Base-by-base conservation (phyloP, 2,888 invertebrate genomes). In the Pollenia labialis region DNA sequence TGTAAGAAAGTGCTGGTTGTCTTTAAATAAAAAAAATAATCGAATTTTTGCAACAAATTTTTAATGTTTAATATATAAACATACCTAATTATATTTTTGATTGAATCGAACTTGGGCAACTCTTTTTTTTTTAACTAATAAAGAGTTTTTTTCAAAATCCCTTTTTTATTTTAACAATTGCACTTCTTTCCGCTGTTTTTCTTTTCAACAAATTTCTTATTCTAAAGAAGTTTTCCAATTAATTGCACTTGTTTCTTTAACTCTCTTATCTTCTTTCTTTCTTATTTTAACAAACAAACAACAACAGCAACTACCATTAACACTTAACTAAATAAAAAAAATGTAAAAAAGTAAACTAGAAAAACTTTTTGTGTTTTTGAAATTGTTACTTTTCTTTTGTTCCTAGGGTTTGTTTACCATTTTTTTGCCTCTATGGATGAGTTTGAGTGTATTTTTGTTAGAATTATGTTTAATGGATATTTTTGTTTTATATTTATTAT, bases 211-310 rank as follows among this genome's bases (percentile, higher is more conserved):
- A 60, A 23, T 62, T 87, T 81, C 71, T 76, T 75, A 80, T 42
- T 69, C n/a, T 46, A 14, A 60, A 75, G 66, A 42, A 66, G 16
- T 66, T 76, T 84, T 64, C 71, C 48, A 66, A 76, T 84, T 81
- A 84, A 81, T 81, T 87, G 80, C 84, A 84, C 86, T 87, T 87
- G 83, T 87, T 81, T 87, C 80, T 87, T 76, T 71, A 58, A 58
- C 44, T 68, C 52, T 83, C 23, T 80, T 74, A 23, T 75, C 82
- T 50, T 72, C 46, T 76, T 76, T 85, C 56, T 75, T 64, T 52
- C n/a, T 62, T 52, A 48, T 42, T 68, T 32, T 32, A 32, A 32
- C 32, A 32, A 32, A 32, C 32, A 44, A 56, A 56, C 54, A 75
- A 56, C 60, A 74, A 62, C 54, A 58, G 14, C 44, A 54, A 68